Base-by-base conservation (phyloP, 2,888 invertebrate species). In the Lasioglossum villosulum region DNA sequence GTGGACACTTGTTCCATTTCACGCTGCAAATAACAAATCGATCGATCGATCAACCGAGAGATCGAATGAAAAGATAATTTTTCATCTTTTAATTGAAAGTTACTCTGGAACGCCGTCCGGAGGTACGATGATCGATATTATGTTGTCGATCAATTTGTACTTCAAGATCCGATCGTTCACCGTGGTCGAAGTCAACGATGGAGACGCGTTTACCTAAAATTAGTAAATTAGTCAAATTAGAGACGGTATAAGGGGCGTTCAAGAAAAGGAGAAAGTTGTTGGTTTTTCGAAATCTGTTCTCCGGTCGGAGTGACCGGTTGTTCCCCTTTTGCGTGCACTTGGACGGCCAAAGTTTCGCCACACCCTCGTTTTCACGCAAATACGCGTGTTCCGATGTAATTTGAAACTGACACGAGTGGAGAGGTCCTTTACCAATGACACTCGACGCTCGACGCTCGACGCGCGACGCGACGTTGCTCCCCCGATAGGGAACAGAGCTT, bases 141-240 rank as follows among this genome's bases (percentile, higher is more conserved):
- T 98, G 94, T 99, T 99, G 94, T 99, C 99, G 89, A 99, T 98
- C 73, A 99, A 96, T 95, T 99, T 98, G 93, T 98, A 98, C 94
- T 99, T 99, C 92, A 99, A 96, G 93, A 99, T 98, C 90, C 99
- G 96, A 95, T 99, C 99, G 93, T 98, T 98, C 0, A 98, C 98
- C 0, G 99, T 99, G 0, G 99, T 99, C 0, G 99, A 98, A 1
- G 99, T 98, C 86, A 99, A 95, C 0, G 99, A 99, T 0, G 99
- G 99, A 0, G 99, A 99, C 1, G 99, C 98, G 94, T 99, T 99
- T n/a, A 98, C 98, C 97, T 97, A 90, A 48, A 93, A 90, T 80
- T 70, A 76, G 16, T 30, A 30, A 3, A 37, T n/a, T n/a, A 37
- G 5, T 5, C 4, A 37, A 37, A 4, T 42, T 42, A 14, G 14